These are phyloP conservation scores for Ammodytes dubius DNA, from an alignment of 2,113 vertebrate genomes.

Conservation along the genomic window DNA sequence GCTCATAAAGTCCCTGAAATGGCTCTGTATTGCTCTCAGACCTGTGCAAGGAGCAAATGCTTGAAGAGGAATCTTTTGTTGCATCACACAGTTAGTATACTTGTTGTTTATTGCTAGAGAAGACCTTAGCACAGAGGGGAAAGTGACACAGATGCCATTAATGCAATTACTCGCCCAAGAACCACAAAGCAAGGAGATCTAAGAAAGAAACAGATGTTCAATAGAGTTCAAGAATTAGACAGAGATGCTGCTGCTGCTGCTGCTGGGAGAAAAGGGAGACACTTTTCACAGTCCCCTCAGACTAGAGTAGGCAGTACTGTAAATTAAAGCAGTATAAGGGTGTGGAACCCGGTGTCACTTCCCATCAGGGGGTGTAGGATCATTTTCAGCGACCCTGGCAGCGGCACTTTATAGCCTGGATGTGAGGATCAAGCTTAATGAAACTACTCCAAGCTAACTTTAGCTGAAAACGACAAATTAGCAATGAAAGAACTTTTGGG, in stretches of 20 bases:
- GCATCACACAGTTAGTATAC: conserved; percentile 29
- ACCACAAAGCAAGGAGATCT: conserved; percentile 48
- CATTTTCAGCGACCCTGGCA: conserved; percentile 67
- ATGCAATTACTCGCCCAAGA: conserved; percentile 42
- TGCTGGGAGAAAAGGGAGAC: conserved; percentile 2
- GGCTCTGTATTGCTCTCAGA: conserved; percentile 47
- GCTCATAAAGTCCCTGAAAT: conserved; percentile 47
- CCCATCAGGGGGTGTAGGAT: conserved; percentile 67
- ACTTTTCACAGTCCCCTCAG: conserved; percentile 10
- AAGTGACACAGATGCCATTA: conserved; percentile 53
- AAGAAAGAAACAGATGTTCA: conserved; percentile 62
- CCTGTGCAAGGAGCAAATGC: not conserved
- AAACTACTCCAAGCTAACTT: conserved; percentile 17
- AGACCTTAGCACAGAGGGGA: not conserved
- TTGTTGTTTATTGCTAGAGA: conserved; percentile 36
- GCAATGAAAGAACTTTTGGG: conserved; percentile 9
- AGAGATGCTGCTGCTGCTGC: conserved; percentile 27
- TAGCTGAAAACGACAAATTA: conserved; percentile 19
- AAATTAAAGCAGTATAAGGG: conserved; percentile 65
- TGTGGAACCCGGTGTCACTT: conserved; percentile 55
- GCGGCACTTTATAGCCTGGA: conserved; percentile 42
- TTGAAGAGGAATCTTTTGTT: conserved; percentile 50
- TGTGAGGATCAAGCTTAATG: conserved; percentile 37
- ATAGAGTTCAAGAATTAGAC: conserved; percentile 39
- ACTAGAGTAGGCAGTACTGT: conserved; percentile 51